Conservation (phyloP, 2,113 vertebrate genomes). For the Columbina picui region DNA sequence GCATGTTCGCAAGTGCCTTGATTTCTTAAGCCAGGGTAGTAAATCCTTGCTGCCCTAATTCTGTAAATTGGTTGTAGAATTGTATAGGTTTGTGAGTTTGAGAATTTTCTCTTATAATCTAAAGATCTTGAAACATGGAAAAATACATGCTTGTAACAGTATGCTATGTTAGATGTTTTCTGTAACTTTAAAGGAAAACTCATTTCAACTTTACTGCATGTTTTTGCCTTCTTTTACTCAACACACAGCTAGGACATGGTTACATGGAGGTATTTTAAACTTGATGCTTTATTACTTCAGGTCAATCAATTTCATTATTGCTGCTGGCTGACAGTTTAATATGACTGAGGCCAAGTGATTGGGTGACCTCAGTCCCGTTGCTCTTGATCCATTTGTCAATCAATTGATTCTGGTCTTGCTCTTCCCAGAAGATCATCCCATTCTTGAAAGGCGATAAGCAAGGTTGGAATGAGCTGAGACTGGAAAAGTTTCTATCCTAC, state of each 20-base stretch:
- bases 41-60: constrained; percentile 7
- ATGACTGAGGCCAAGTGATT: neutral
- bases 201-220: neutral
- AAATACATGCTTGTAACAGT: too few species aligned
- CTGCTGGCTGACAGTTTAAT: neutral
- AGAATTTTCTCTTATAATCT: neutral
- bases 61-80: neutral
- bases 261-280: neutral
- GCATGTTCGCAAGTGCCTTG: neutral
- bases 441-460: neutral
- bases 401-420: neutral
- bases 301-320: neutral
- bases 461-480: neutral
- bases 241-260: rapidly evolving
- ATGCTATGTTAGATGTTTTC: rapidly evolving
- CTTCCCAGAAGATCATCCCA: neutral
- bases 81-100: neutral
- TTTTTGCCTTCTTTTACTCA: neutral
- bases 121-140: neutral
- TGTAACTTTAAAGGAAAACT: neutral
- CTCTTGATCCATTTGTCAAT: neutral
- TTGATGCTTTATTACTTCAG: neutral
- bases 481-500: neutral
- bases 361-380: neutral
- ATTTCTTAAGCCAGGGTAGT: neutral